These are phyloP conservation scores for Pocillopora grandis DNA, from an alignment of 92 coral and sea anemone species.

Conservation along the genomic window DNA sequence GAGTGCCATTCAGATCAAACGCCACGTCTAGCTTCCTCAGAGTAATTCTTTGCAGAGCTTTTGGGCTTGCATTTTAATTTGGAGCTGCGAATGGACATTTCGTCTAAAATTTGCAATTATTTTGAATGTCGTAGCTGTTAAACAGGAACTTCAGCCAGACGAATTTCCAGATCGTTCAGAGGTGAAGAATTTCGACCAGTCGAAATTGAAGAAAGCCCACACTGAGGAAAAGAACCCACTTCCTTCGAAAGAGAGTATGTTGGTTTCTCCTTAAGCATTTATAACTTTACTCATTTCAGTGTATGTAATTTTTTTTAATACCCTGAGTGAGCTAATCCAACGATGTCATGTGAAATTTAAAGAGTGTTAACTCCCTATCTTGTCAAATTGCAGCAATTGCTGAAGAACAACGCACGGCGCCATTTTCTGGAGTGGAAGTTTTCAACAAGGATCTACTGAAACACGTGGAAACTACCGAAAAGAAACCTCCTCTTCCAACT, in stretches of 20 bases:
- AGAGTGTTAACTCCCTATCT: constrained; percentile 5
- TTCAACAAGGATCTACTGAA: constrained; percentile 86
- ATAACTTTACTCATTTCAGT: constrained; percentile 23
- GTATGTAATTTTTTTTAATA: background rate
- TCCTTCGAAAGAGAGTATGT: constrained; percentile 87
- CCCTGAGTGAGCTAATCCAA: background rate
- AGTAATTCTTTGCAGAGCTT: too few species aligned
- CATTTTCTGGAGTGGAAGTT: constrained; percentile 94
- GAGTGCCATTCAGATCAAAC: background rate
- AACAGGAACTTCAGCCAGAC: constrained; percentile 86
- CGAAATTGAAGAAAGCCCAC: constrained; percentile 79
- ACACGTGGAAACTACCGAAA: constrained; percentile 88
- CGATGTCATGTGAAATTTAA: background rate
- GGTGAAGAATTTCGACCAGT: constrained; percentile 70
- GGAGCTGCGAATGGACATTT: too few species aligned
- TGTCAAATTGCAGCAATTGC: constrained; percentile 66
- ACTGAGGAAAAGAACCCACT: constrained; percentile 89
- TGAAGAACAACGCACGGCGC: constrained; percentile 95
- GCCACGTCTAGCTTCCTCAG: too few species aligned
- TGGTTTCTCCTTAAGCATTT: constrained; percentile 1
- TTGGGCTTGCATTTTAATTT: too few species aligned
- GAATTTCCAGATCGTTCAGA: constrained; percentile 88
- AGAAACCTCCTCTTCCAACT: constrained; percentile 82
- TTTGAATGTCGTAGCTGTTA: constrained; percentile 56
- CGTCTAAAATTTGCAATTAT: background rate